Evolutionary conservation across 2,888 invertebrate genomes (phyloP).

Genomic region (Drosophila phalerata): DNA sequence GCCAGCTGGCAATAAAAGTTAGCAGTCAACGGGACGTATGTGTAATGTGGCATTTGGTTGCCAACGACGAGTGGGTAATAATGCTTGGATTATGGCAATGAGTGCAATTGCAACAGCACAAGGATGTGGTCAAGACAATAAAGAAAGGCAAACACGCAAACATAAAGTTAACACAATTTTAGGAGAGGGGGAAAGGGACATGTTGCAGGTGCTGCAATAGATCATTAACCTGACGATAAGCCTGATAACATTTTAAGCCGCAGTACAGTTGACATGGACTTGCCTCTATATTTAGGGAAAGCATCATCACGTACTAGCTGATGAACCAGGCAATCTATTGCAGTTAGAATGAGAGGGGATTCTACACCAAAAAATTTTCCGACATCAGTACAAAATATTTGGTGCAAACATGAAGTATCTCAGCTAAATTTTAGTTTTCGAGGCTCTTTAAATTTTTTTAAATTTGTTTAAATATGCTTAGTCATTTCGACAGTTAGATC

Average conservation of each 20-base stretch:
- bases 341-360: not conserved
- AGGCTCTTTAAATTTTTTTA: too few relatives aligned
- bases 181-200: too few relatives aligned
- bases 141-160: slow-evolving; percentile 26
- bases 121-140: slow-evolving; percentile 48
- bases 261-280: slow-evolving; percentile 18
- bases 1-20: slow-evolving; percentile 63
- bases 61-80: slow-evolving; percentile 52
- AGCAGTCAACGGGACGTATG: slow-evolving; percentile 47
- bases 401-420: too few relatives aligned
- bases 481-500: too few relatives aligned
- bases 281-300: not conserved
- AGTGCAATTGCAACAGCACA: slow-evolving; percentile 33
- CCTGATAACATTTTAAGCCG: slow-evolving; percentile 34
- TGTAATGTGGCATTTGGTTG: slow-evolving; percentile 50
- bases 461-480: too few relatives aligned
- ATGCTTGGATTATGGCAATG: slow-evolving; percentile 57
- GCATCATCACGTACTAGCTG: slow-evolving; percentile 15
- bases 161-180: slow-evolving; percentile 45
- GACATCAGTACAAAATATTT: too few relatives aligned
- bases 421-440: too few relatives aligned
- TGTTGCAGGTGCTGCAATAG: slow-evolving; percentile 28
- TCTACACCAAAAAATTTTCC: too few relatives aligned
- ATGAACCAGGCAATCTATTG: slow-evolving; percentile 31
- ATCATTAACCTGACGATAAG: slow-evolving; percentile 51